A percentile compares a stretch with the other conserved stretches of the same genome.
phyloP scores from a whole-genome alignment of 2,888 invertebrate genomes.

The Hyposoter dolosus region DNA sequence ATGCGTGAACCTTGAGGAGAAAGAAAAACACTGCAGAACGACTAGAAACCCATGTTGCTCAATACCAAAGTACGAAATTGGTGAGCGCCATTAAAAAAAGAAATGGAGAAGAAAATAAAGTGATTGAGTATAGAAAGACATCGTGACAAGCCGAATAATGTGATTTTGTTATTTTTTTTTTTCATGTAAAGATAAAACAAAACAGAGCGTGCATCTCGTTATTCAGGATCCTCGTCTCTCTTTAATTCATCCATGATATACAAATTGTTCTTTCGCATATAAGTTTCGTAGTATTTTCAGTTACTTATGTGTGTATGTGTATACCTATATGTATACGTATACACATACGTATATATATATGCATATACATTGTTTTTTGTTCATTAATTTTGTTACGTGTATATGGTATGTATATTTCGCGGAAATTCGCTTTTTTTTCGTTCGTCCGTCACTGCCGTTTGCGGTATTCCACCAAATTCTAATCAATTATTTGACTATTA shows the following conservation, averaged over 20 bases:
- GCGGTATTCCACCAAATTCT: slow-evolving; percentile 18
- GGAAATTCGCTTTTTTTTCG: slow-evolving; percentile 72
- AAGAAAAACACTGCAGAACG: slow-evolving; percentile 6
- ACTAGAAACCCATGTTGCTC: slow-evolving; percentile 4
- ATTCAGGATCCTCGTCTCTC: slow-evolving; percentile 79
- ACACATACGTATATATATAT: slow-evolving; percentile 77
- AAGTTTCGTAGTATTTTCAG: slow-evolving; percentile 81
- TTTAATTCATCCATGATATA: slow-evolving; percentile 84
- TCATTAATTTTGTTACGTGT: slow-evolving; percentile 71
- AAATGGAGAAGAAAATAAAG: slow-evolving; percentile 9
- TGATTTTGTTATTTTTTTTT: slow-evolving; percentile 30
- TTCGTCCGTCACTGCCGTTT: slow-evolving; percentile 63
- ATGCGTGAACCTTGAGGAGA: background rate
- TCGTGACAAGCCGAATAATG: slow-evolving; percentile 47
- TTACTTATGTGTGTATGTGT: slow-evolving; percentile 78
- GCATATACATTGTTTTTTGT: slow-evolving; percentile 73
- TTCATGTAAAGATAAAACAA: slow-evolving; percentile 44
- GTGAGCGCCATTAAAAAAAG: background rate
- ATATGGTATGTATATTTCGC: slow-evolving; percentile 78
- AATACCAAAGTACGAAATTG: background rate
- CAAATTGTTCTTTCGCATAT: slow-evolving; percentile 83
- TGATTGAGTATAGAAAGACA: slow-evolving; percentile 24
- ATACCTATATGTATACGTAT: slow-evolving; percentile 79
- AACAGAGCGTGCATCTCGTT: slow-evolving; percentile 68
- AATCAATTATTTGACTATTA: slow-evolving; percentile 27